A percentile compares a stretch with the other conserved stretches of the same genome.
These are phyloP conservation scores for Isurus oxyrinchus DNA, from an alignment of 2,113 vertebrate species.

Conservation along the genomic window DNA sequence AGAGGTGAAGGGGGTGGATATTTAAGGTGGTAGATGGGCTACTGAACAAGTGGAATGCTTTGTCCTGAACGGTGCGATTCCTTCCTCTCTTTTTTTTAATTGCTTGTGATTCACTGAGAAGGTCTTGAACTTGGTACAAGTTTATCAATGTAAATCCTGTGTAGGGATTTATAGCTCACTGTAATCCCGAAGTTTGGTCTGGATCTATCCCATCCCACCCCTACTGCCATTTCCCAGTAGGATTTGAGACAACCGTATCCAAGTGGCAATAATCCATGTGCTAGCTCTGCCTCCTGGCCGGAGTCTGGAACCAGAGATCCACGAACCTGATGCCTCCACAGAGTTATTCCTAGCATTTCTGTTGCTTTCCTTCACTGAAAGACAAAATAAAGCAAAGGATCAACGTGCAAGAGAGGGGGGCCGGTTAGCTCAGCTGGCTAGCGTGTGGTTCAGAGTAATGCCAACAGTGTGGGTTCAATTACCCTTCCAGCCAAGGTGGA, in stretches of 20 bases:
- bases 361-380: background rate
- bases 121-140: background rate
- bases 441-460: no score
- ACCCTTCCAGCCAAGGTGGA: no score
- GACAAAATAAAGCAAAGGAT: background rate
- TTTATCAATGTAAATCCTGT: background rate
- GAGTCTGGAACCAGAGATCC: background rate
- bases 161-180: background rate
- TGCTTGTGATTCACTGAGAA: background rate
- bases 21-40: background rate
- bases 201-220: background rate
- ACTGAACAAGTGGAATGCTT: background rate
- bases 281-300: background rate
- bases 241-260: background rate
- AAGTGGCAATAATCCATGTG: background rate
- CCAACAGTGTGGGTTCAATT: no score
- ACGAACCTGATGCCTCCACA: background rate
- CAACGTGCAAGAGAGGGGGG: no score
- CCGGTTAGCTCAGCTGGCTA: no score
- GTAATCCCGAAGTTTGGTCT: background rate
- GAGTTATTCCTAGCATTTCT: background rate
- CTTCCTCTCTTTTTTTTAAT: no score
- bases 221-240: background rate
- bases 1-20: background rate
- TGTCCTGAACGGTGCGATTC: background rate